Evolutionary conservation across 2,888 invertebrate genomes (phyloP), one percentile per base, ranked within the genome.

Genomic region (Euproctis similis): DNA sequence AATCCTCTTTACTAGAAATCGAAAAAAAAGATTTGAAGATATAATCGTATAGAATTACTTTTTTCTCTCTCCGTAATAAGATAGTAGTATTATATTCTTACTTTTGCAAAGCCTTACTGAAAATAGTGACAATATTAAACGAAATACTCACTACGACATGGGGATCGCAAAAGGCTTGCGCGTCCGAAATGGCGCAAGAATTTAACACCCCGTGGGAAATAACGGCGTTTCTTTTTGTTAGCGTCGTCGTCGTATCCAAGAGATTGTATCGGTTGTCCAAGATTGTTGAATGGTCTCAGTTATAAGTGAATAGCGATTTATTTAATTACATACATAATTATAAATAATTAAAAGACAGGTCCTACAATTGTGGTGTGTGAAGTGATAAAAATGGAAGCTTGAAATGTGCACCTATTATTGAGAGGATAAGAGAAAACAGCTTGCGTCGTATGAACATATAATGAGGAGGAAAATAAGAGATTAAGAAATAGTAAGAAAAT

Each of bases 151-250:
- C 39, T n/a, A 39, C 39, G 35, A 30, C 41, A 40, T 41, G 30
- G 45, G 43, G 43, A 42, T 39, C 44, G 38, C 49, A 49, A 46
- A 53, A 53, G 56, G 49, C 42, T 46, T 38, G 46, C n/a, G n/a
- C 42, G 53, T 55, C 56, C 53, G 50, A 53, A 53, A 49, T 47
- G 47, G 47, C 50, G 40, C 48, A 52, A 49, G 55, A 68, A 65
- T 70, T 70, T 65, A 58, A 58, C 61, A 60, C 66, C 69, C 70
- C 78, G 78, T 77, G 80, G 77, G 78, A 76, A 76, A 77, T 77
- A 75, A 74, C 75, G 67, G 74, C 59, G 59, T 59, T 68, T 68
- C 70, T 72, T 71, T 71, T 69, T 72, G 65, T 60, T 54, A 60
- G 54, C 47, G 40, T 50, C 62, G 58, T 59, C 4, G 4, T 14